Evolutionary conservation across 2,888 invertebrate species (phyloP), one percentile per base, ranked within the genome.

Genomic region (Xylocampa areola): DNA sequence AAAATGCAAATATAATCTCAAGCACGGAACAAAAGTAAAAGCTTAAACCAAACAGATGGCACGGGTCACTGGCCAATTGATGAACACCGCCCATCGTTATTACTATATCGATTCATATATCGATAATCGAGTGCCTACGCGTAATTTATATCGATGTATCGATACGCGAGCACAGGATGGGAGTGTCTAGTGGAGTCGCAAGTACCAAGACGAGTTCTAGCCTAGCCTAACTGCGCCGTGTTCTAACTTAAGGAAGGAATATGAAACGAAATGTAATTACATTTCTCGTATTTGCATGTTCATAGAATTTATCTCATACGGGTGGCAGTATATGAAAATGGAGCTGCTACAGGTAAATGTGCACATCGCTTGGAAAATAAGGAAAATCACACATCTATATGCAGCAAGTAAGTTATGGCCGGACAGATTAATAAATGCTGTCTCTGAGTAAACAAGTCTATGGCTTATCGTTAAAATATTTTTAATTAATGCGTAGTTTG

Each of bases 171-270:
- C 79, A 71, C 73, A 71, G 77, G 67, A 82, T 77, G 78, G 83
- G 83, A 83, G 87, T 81, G 85, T 85, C 77, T 79, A 77, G 76
- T 72, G 76, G 69, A 75, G 74, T 72, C 61, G 76, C 53, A 62
- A 74, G 80, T 87, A 85, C 81, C 77, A 72, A 82, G 77, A 90
- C 89, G 83, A 85, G 91, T 89, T 85, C 75, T 71, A 60, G 65
- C 58, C 68, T 60, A 71, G 77, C 64, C 70, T 53, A 66, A 40
- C 43, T 59, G 70, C 68, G 40, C 59, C 71, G 76, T 78, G 79
- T 82, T 77, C 80, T 76, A 76, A 74, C 73, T 66, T 58, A 52
- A 80, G 77, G 77, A 85, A 82, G 81, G 72, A 74, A 80, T 83
- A 81, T 79, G 68, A 82, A 76, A 80, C 77, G 75, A 76, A 85